A percentile compares a stretch with the other conserved stretches of the same genome.
Conservation (phyloP, 2,888 invertebrate species). For the Drosophila meridionalis region DNA sequence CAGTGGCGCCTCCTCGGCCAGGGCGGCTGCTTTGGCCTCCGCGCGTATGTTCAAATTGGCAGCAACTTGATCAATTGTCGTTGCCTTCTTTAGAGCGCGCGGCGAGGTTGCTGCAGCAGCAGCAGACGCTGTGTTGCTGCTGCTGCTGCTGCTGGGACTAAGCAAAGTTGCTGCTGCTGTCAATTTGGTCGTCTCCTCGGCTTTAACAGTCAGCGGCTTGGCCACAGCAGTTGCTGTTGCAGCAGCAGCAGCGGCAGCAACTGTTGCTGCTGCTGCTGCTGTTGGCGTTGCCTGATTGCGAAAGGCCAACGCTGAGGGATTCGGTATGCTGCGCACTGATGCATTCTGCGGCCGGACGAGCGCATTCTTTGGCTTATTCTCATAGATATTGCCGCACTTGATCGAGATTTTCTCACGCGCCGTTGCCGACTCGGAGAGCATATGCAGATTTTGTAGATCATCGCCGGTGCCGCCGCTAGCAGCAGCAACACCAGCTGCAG, state of each 20-base stretch:
- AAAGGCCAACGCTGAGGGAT: constrained; percentile 87
- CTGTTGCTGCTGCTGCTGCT: constrained; percentile 33
- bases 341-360: constrained; percentile 86
- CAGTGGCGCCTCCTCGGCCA: constrained; percentile 60
- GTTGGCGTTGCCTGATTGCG: constrained; percentile 84
- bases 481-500: constrained; percentile 13
- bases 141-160: constrained; percentile 52
- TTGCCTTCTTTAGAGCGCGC: constrained; percentile 78
- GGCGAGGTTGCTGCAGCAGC: constrained; percentile 58
- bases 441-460: constrained; percentile 86
- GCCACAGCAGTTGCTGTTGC: constrained; percentile 29
- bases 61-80: constrained; percentile 84
- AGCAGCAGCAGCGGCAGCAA: constrained; percentile 31
- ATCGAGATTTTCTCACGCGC: constrained; percentile 84
- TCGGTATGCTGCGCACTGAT: constrained; percentile 88
- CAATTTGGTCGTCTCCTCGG: constrained; percentile 48
- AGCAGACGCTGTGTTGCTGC: constrained; percentile 15
- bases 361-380: constrained; percentile 81
- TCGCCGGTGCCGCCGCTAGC: constrained; percentile 51
- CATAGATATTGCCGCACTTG: constrained; percentile 56
- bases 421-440: constrained; percentile 85
- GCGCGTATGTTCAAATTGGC: constrained; percentile 84
- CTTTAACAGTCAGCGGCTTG: constrained; percentile 47
- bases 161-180: constrained; percentile 29
- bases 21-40: constrained; percentile 77